Evolutionary conservation across 2,888 invertebrate genomes (phyloP), one percentile per base, ranked within the genome.

Genomic region (Sericinus montela): DNA sequence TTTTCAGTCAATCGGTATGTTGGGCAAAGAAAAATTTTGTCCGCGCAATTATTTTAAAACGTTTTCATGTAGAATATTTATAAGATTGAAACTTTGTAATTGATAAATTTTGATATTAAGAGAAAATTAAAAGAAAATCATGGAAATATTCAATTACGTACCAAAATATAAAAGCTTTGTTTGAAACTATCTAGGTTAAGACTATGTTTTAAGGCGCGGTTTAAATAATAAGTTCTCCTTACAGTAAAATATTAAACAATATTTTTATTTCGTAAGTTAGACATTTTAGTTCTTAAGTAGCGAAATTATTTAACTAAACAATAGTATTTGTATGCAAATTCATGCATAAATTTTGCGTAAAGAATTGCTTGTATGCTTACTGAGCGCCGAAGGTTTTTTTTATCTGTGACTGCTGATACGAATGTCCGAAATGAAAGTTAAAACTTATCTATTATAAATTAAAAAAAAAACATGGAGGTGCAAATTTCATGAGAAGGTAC

Each of bases 101-200:
- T 45, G 54, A 56, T 8, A 53, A 51, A 47, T 51, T n/a, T 52
- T 47, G 38, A 51, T 45, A 41, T 52, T 51, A 50, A 38, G 51
- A 47, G 19, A 19, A 19, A 19, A 19, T n/a, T n/a, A n/a, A n/a
- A n/a, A n/a, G n/a, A 36, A 30, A 47, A 52, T 40, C 49, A 48
- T 36, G 42, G 45, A 51, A 40, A 43, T 52, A 47, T 52, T 54
- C 48, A 53, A 38, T 51, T 44, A 51, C 44, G 48, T 59, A 62
- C 57, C 59, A 63, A 65, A 65, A 63, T 60, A 29, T 38, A 40
- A 56, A 60, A 67, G 63, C 52, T 61, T 65, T 58, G 59, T 65
- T 65, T 63, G 55, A 55, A 59, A 62, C 60, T 61, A 62, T 48
- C 44, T 53, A 67, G 68, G 62, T 16, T 46, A 55, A 61, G 54